Base-by-base conservation (phyloP, 2,888 invertebrate species). In the Frankliniella fusca region DNA sequence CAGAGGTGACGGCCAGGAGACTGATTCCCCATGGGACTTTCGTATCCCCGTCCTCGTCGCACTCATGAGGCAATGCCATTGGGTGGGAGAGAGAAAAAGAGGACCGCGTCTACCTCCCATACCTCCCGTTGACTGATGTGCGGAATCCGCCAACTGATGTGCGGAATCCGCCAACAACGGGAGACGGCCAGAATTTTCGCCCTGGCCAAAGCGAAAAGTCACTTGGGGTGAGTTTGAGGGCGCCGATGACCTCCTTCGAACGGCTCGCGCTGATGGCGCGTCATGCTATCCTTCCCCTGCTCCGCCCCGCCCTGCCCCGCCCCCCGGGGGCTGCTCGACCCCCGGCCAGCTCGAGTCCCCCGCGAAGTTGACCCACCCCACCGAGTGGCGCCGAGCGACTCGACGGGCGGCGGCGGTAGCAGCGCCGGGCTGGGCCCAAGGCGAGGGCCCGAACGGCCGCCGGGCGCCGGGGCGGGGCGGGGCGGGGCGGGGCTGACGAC, bases 351-450 rank as follows among this genome's bases (percentile, higher is more conserved):
- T 3, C 54, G 61, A 3, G 61, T 18, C 20, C 15, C 20, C 20
- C 54, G 61, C 61, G 61, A n/a, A 7, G 61, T 61, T 61, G 61
- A 61, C 61, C 61, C 61, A 61, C 61, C 61, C 61, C 61, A 61
- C 61, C 11, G 11, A 18, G 18, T 18, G 18, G 61, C 61, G 20
- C 15, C 61, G n/a, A 1, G 54, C 54, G 54, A 15, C 54, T 15
- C 54, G 15, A 18, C 81, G 81, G 81, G 15, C 80, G 81, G 20
- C 81, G 20, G n/a, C 15, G 20, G n/a, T n/a, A n/a, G n/a, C 18
- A 8, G 54, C 11, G 54, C 54, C 54, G 20, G 54, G 54, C 54
- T 2, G 15, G 54, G 54, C 8, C 54, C 18, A 8, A 54, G 54
- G 11, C 18, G 54, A 54, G 54, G 54, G 3, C 18, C 80, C 11